Percentiles rank a stretch among this genome's conserved stretches.
phyloP scores from a whole-genome alignment of 2,113 vertebrate species.

The Platichthys stellatus region DNA sequence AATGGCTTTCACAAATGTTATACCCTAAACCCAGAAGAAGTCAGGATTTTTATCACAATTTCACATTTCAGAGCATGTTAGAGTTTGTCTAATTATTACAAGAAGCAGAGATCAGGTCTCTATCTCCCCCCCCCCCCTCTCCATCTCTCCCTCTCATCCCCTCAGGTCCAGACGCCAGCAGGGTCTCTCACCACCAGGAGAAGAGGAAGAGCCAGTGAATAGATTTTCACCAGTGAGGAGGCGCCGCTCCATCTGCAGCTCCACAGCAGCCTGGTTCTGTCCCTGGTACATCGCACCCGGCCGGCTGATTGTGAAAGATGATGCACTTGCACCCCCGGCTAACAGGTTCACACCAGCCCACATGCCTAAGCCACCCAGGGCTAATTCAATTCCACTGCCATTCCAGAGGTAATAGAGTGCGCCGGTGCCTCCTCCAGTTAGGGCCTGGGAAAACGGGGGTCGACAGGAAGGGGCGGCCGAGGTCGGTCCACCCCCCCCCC shows the following conservation, averaged over 20 bases:
- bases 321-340: constrained; percentile 68
- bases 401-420: constrained; percentile 64
- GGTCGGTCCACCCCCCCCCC: neutral
- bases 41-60: too few species aligned
- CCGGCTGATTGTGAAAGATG: constrained; percentile 75
- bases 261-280: constrained; percentile 64
- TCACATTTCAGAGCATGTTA: too few species aligned
- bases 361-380: constrained; percentile 73
- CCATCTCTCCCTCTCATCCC: neutral
- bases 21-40: too few species aligned
- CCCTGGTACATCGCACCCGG: constrained; percentile 66
- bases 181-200: constrained; percentile 21
- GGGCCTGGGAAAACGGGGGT: constrained; percentile 20
- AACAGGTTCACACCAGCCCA: constrained; percentile 76
- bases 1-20: too few species aligned
- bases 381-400: constrained; percentile 72
- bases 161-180: neutral
- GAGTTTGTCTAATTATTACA: too few species aligned
- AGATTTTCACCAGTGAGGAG: constrained; percentile 62
- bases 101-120: neutral
- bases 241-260: constrained; percentile 69
- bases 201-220: constrained; percentile 22
- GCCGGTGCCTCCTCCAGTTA: constrained; percentile 40
- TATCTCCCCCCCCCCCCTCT: neutral
- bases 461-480: constrained; percentile 21